These are phyloP conservation scores for Myiopsitta monachus DNA, from an alignment of 2,113 vertebrate genomes.

Conservation along the genomic window DNA sequence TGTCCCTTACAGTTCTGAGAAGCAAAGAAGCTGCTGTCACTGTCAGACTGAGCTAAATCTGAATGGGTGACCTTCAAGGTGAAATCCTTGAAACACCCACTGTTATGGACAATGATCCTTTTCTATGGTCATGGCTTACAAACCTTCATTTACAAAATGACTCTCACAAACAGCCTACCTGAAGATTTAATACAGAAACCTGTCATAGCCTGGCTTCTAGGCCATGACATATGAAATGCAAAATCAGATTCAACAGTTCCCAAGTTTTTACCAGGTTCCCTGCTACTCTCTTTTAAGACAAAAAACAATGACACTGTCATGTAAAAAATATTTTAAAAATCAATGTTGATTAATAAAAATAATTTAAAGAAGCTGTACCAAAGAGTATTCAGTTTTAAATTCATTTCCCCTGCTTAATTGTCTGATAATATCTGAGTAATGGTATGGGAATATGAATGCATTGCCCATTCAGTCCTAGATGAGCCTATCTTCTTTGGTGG, in stretches of 20 bases:
- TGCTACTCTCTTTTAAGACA: conserved; percentile 3
- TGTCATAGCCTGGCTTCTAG: background rate
- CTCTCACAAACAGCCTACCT: background rate
- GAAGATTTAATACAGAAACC: conserved; percentile 8
- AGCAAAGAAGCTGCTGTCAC: background rate
- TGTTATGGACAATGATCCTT: background rate
- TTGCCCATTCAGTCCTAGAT: background rate
- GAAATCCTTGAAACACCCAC: background rate
- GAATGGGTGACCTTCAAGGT: background rate
- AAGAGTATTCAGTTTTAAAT: conserved; percentile 55
- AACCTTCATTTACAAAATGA: background rate
- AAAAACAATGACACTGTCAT: conserved; percentile 25
- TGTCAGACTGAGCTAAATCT: background rate
- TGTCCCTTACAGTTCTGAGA: background rate
- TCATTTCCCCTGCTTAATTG: conserved; percentile 62
- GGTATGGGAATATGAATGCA: background rate
- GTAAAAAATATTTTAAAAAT: conserved; percentile 40
- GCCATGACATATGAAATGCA: background rate
- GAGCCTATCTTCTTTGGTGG: background rate
- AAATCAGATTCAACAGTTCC: background rate
- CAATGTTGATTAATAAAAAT: conserved; percentile 67
- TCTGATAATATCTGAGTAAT: conserved; percentile 47
- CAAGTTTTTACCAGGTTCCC: background rate
- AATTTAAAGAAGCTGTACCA: conserved; percentile 39
- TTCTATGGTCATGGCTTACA: background rate